Evolutionary conservation across 2,797 vertebrate genomes (phyloP), one percentile per base, ranked within the genome.

Genomic region (Schizopygopsis malacanthus): DNA sequence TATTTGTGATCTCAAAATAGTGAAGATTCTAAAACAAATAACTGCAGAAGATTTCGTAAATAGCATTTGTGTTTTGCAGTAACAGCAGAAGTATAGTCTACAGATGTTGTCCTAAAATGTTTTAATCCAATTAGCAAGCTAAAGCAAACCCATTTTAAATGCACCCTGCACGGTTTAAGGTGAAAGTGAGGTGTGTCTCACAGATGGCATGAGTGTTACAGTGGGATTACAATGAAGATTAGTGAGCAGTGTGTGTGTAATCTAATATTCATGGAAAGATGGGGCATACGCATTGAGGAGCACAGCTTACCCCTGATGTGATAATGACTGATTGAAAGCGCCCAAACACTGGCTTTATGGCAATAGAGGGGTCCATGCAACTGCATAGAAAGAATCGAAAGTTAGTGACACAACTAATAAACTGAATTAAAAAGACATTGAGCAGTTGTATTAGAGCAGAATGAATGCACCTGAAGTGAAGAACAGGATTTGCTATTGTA

Each of bases 281-380:
- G 45, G 13, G 43, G 22, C 22, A 65, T 22, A 76, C 37, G 28
- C 9, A 54, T 39, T 11, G 13, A 82, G 28, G 33, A 61, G 33
- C 22, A 9, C 37, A 82, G 4, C 63, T 94, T 84, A 99, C 97
- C 95, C 97, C 97, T 0, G 97, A 99, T 0, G 97, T 99, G 93
- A 99, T 98, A 93, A 99, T 54, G 56, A 98, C 97, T 0, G 97
- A 97, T 93, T 99, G 97, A 90, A 99, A 99, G 10, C 97, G 94
- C 65, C 97, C 96, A 1, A 99, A 99, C 82, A 99, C 96, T 0
- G 97, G 98, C 90, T 98, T 98, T 93, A 98, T 99, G 90, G 97
- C 97, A 3, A 98, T 97, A 0, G 97, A 98, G 1, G 97, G 96
- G 0, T 99, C 97, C 96, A 99, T 97, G 81, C 97, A 99, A 92